phyloP scores from a whole-genome alignment of 2,113 vertebrate genomes.

The Urocynchramus pylzowi region DNA sequence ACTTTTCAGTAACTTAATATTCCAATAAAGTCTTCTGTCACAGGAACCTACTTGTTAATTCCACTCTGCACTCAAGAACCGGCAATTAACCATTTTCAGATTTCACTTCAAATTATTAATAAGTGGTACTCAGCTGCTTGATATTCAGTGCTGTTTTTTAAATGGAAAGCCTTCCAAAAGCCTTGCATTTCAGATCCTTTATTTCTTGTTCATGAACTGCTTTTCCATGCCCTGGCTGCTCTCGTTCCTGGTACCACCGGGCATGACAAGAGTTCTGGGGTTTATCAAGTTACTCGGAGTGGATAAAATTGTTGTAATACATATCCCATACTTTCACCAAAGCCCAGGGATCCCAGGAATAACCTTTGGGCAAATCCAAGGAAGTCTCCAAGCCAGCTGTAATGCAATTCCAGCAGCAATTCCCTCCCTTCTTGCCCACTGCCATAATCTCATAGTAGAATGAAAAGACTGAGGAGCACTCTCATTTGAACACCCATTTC shows the following conservation, averaged over 20 bases:
- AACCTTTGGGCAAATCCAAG: background rate
- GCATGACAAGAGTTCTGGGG: rapidly evolving
- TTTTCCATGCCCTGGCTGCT: background rate
- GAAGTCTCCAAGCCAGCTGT: background rate
- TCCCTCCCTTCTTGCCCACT: background rate
- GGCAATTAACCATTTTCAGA: constrained; percentile 60
- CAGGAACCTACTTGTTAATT: constrained; percentile 39
- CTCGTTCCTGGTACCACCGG: rapidly evolving
- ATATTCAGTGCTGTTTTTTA: background rate
- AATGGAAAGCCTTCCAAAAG: background rate
- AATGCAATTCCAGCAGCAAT: background rate
- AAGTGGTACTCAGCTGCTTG: constrained; percentile 43
- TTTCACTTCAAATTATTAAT: constrained; percentile 54
- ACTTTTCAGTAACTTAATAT: constrained; percentile 54
- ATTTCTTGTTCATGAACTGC: background rate
- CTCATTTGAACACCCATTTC: background rate
- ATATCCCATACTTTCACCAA: background rate
- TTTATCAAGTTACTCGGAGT: background rate
- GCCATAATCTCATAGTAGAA: background rate
- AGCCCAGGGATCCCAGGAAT: background rate
- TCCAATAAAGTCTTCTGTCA: constrained; percentile 34
- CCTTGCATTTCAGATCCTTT: background rate
- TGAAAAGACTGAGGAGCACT: background rate
- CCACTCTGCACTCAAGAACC: constrained; percentile 17
- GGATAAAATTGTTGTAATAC: background rate